Conservation (phyloP, 2,888 invertebrate species). For the Amphipyra tragopoginis region DNA sequence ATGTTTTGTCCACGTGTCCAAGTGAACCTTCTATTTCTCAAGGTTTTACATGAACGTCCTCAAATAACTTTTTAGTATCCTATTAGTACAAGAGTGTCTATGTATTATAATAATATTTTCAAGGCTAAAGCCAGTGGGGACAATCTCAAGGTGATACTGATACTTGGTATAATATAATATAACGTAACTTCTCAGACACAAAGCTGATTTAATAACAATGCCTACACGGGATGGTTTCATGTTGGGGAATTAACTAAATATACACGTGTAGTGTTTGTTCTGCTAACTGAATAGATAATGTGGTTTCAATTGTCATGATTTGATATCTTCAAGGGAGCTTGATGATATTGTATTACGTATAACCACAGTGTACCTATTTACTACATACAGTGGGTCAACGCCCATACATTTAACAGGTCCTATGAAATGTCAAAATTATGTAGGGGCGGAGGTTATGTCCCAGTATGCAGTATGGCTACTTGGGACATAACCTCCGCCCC, state of each 20-base stretch:
- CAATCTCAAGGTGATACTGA: background rate
- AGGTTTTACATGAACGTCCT: background rate
- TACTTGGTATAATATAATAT: background rate
- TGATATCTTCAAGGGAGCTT: background rate
- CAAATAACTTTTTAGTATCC: slow-evolving; percentile 25
- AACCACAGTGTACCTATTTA: no score
- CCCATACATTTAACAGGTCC: no score
- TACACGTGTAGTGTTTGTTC: background rate
- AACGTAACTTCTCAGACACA: background rate
- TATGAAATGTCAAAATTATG: no score
- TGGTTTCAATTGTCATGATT: background rate
- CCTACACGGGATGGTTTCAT: background rate
- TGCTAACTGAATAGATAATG: background rate
- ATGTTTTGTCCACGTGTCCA: no score
- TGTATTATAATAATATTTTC: slow-evolving; percentile 8
- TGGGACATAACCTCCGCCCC: no score
- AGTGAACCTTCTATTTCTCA: slow-evolving; percentile 16
- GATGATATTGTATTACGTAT: no score
- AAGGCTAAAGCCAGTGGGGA: background rate
- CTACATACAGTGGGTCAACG: no score
- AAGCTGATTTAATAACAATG: background rate
- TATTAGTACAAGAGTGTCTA: slow-evolving; percentile 14
- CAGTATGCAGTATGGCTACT: no score
- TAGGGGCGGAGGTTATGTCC: no score
- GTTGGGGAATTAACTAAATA: background rate